These are phyloP conservation scores for Nymphalis polychloros DNA, from an alignment of 2,888 invertebrate genomes.

Conservation along the genomic window DNA sequence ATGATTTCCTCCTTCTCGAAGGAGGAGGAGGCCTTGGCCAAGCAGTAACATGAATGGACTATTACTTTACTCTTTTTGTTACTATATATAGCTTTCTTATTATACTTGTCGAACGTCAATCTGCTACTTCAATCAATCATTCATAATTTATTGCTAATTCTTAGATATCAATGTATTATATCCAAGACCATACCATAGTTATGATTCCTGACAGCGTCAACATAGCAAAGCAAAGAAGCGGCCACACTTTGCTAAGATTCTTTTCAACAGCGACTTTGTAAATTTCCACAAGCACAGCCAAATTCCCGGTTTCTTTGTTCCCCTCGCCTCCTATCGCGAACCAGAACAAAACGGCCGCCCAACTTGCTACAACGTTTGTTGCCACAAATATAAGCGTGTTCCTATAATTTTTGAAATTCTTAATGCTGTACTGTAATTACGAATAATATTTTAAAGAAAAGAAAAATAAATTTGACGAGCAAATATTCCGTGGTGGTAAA, in stretches of 20 bases:
- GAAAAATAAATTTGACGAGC: background rate
- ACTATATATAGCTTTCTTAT: too few species aligned
- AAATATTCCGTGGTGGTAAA: too few species aligned
- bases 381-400: conserved; percentile 52
- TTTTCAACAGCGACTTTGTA: conserved; percentile 51
- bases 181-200: conserved; percentile 54
- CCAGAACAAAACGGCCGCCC: conserved; percentile 64
- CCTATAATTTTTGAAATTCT: conserved; percentile 49
- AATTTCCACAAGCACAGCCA: conserved; percentile 56
- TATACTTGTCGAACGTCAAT: background rate
- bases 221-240: conserved; percentile 52
- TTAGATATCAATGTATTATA: too few species aligned
- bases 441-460: background rate
- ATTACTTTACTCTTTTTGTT: too few species aligned
- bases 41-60: too few species aligned
- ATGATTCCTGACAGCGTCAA: conserved; percentile 62
- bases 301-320: conserved; percentile 48
- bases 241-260: conserved; percentile 51
- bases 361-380: conserved; percentile 55
- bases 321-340: conserved; percentile 50
- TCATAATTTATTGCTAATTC: too few species aligned
- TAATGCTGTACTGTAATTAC: conserved; percentile 1
- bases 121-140: background rate
- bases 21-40: too few species aligned
- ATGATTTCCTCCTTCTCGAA: too few species aligned